Conservation (phyloP, 2,797 vertebrate genomes). For the Lates japonicus region DNA sequence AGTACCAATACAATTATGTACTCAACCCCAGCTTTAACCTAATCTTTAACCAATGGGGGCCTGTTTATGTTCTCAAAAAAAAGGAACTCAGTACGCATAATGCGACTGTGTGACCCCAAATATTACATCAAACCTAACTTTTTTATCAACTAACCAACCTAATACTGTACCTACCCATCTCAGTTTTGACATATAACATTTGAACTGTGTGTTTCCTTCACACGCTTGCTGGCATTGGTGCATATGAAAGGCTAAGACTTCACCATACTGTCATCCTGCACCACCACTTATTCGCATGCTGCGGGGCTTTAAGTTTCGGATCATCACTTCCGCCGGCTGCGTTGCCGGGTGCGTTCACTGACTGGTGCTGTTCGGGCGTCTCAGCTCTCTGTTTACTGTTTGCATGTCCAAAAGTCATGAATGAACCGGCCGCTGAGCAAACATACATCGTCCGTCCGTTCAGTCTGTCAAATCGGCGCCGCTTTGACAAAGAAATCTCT, state of each 20-base stretch:
- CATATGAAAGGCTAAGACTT: background rate
- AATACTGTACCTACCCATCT: background rate
- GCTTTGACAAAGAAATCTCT: background rate
- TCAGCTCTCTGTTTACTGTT: slow-evolving; percentile 36
- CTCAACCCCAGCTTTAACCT: background rate
- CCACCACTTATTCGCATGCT: background rate
- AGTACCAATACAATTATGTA: background rate
- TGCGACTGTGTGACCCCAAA: background rate
- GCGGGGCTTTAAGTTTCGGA: slow-evolving; percentile 28
- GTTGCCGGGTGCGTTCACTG: slow-evolving; percentile 15
- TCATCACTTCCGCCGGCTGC: slow-evolving; percentile 43
- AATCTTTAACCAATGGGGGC: background rate
- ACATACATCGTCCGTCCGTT: slow-evolving; percentile 29
- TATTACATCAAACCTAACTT: background rate
- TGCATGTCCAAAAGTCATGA: slow-evolving; percentile 78
- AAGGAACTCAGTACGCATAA: too few species aligned
- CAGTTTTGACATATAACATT: background rate
- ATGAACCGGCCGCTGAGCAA: slow-evolving; percentile 46
- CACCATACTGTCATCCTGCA: background rate
- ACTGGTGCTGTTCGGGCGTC: background rate
- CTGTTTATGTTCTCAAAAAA: background rate
- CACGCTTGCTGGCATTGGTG: too few species aligned
- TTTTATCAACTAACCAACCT: background rate
- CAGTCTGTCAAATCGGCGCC: background rate
- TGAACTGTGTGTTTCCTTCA: background rate